phyloP scores from a whole-genome alignment of 1,140 invertebrate genomes.

The Hylyphantes graminicola region DNA sequence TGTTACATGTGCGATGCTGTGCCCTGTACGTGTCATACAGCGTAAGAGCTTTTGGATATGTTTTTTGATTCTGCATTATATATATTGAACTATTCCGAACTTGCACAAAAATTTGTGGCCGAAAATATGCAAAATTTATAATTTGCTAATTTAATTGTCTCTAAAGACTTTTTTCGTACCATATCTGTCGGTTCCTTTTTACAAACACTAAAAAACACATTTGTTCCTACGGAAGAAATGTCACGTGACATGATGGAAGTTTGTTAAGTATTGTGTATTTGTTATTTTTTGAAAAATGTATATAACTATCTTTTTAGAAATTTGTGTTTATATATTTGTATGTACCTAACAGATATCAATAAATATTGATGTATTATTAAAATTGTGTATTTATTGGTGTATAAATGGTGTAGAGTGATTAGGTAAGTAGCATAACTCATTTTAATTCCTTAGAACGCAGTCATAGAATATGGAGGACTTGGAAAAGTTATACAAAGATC shows the following conservation, averaged over 20 bases:
- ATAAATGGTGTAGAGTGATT: not conserved
- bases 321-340: not conserved
- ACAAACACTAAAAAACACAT: too few relatives aligned
- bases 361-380: not conserved
- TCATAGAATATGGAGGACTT: not conserved
- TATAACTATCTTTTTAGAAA: not conserved
- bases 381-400: not conserved
- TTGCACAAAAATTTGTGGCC: not conserved
- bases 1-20: not conserved
- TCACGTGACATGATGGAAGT: too few relatives aligned
- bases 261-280: too few relatives aligned
- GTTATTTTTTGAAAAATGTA: too few relatives aligned
- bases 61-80: not conserved
- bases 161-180: too few relatives aligned
- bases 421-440: too few relatives aligned
- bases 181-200: too few relatives aligned
- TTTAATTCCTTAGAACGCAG: too few relatives aligned
- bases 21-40: not conserved
- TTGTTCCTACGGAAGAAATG: too few relatives aligned
- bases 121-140: too few relatives aligned
- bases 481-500: slow-evolving; percentile 42
- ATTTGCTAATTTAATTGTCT: too few relatives aligned
- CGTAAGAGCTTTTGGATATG: not conserved
- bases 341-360: not conserved
- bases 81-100: not conserved